These are phyloP conservation scores for Acanthurus lineatus DNA, from an alignment of 2,797 vertebrate genomes.

Conservation along the genomic window DNA sequence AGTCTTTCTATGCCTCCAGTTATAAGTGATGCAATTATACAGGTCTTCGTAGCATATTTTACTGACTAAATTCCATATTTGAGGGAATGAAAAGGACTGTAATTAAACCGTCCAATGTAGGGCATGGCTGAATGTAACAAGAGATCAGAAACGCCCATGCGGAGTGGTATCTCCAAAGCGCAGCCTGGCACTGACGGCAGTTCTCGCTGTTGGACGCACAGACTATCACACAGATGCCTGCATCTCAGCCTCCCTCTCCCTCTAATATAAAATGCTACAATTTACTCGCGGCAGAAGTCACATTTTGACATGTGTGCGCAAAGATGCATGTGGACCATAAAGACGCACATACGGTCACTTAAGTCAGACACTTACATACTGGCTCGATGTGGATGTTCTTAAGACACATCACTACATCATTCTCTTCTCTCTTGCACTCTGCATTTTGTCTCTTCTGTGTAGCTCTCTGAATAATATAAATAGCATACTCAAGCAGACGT, in stretches of 20 bases:
- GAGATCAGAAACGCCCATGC: constrained; percentile 57
- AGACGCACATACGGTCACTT: constrained; percentile 24
- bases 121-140: constrained; percentile 59
- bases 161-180: constrained; percentile 52
- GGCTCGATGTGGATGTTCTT: constrained; percentile 21
- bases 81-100: constrained; percentile 41
- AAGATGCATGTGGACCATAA: constrained; percentile 12
- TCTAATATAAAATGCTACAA: constrained; percentile 10
- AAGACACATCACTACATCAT: constrained; percentile 31
- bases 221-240: constrained; percentile 54
- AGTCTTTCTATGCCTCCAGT: constrained; percentile 11
- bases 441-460: constrained; percentile 36
- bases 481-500: constrained; percentile 34
- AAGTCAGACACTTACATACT: constrained; percentile 45
- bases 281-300: constrained; percentile 30
- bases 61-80: constrained; percentile 50
- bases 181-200: constrained; percentile 57
- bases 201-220: constrained; percentile 55
- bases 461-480: constrained; percentile 57
- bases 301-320: constrained; percentile 41
- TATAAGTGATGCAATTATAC: constrained; percentile 43
- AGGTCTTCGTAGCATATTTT: constrained; percentile 34
- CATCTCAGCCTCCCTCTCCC: constrained; percentile 19
- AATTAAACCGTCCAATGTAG: constrained; percentile 65
- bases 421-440: constrained; percentile 22